Evolutionary conservation across 2,113 vertebrate species (phyloP), one percentile per base, ranked within the genome.

Genomic region (Amia ocellicauda): DNA sequence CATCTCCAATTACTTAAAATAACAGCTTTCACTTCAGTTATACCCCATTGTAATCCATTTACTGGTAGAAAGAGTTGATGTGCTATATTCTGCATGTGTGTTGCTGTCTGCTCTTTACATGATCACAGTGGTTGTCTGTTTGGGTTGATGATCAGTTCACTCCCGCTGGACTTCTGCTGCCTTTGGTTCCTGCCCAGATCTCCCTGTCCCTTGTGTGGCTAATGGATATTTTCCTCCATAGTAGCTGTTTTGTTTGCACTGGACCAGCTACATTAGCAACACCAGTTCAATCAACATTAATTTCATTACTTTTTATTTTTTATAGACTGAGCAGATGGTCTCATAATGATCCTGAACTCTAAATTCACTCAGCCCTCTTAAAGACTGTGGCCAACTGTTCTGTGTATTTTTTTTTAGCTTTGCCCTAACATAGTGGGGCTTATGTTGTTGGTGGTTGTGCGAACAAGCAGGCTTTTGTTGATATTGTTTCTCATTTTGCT

Each of bases 281-380:
- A 17, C 54, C 17, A 13, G 13, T 19, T n/a, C 41, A 2, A 49
- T n/a, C 22, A 7, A 3, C 58, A 20, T 47, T 29, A 16, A 27
- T 60, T 45, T 28, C 27, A 47, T 47, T 11, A 27, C 7, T 19
- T 17, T 28, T n/a, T n/a, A n/a, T 36, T 36, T 36, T 36, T 17
- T 60, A 49, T n/a, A 51, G 24, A 16, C 51, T 23, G 7, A 63
- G 51, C 62, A 63, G 51, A 54, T 63, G 62, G 60, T n/a, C n/a
- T 27, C 19, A n/a, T 42, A 54, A 55, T 54, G 20, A 24, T 22
- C 16, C 41, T 55, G 14, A 55, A 36, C 62, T 41, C 4, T 31
- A 20, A n/a, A 8, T 24, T 20, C 51, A 53, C 51, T 23, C n/a
- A 5, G 11, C 7, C 51, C 20, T 24, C 8, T 14, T 47, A 47